Conservation (phyloP, 2,797 vertebrate genomes). For the Gymnoscopelus braueri region DNA sequence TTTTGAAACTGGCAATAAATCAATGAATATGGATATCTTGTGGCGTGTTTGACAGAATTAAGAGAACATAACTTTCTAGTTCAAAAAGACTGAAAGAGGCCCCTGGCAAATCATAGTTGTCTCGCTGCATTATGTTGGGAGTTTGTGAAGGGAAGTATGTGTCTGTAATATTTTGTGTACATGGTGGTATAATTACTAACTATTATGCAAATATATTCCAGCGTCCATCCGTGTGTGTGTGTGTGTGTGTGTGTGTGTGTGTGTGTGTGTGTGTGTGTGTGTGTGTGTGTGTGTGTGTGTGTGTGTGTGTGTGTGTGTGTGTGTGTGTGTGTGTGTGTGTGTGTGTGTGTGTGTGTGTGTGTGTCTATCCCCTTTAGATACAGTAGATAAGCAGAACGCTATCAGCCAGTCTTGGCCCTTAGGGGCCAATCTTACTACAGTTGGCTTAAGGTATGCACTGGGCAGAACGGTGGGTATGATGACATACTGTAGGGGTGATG, state of each 20-base stretch:
- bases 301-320: background rate
- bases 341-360: background rate
- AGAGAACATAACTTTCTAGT: background rate
- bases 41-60: conserved; percentile 3
- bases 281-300: background rate
- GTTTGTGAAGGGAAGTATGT: too few relatives aligned
- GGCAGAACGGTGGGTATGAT: background rate
- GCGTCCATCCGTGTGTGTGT: background rate
- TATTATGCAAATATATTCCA: too few relatives aligned
- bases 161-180: too few relatives aligned
- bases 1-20: too few relatives aligned
- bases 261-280: conserved; percentile 1
- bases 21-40: background rate
- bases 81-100: background rate
- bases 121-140: background rate
- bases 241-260: conserved; percentile 8
- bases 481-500: conserved; percentile 5
- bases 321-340: background rate
- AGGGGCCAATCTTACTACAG: background rate
- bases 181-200: too few relatives aligned
- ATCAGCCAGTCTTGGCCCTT: background rate
- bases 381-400: background rate
- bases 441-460: too few relatives aligned
- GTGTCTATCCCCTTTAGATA: background rate
- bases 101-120: background rate